Evolutionary conservation across 2,797 vertebrate species (phyloP).

Genomic region (Malacoctenus gilli): DNA sequence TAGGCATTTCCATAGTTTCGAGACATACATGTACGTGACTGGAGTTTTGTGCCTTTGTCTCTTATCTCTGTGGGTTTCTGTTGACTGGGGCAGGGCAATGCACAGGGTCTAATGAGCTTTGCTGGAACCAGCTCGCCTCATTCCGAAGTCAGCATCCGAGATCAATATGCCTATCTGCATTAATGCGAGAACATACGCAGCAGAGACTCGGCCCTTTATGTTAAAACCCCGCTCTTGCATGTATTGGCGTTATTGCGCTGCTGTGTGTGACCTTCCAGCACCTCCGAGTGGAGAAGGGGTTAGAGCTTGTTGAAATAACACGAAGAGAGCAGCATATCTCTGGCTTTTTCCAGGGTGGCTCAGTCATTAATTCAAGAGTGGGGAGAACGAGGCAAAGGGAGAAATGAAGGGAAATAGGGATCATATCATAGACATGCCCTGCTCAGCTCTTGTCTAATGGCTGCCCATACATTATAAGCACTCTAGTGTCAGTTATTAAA

Average conservation of each 20-base stretch:
- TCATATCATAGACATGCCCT: constrained; percentile 37
- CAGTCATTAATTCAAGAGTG: constrained; percentile 63
- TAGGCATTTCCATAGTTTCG: constrained; percentile 27
- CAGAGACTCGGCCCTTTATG: constrained; percentile 48
- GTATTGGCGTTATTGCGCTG: constrained; percentile 32
- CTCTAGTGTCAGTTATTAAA: constrained; percentile 57
- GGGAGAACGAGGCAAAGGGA: constrained; percentile 34
- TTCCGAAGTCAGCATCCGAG: constrained; percentile 60
- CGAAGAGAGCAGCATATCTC: constrained; percentile 18
- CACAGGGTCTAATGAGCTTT: constrained; percentile 67
- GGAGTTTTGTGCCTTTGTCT: constrained; percentile 14
- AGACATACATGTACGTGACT: constrained; percentile 31
- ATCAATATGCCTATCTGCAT: constrained; percentile 71
- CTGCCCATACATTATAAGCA: constrained; percentile 52
- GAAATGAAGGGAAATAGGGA: constrained; percentile 40
- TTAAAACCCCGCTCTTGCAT: constrained; percentile 55
- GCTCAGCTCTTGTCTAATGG: constrained; percentile 48
- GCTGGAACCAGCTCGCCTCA: constrained; percentile 57
- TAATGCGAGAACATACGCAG: constrained; percentile 71
- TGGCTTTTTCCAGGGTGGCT: constrained; percentile 33
- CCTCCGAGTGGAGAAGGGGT: constrained; percentile 32
- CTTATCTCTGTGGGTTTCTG: constrained; percentile 21
- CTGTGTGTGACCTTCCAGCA: constrained; percentile 26
- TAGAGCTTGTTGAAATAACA: constrained; percentile 58
- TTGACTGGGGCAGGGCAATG: constrained; percentile 5